phyloP scores from a whole-genome alignment of 2,113 vertebrate genomes.

The Elaphurus davidianus region DNA sequence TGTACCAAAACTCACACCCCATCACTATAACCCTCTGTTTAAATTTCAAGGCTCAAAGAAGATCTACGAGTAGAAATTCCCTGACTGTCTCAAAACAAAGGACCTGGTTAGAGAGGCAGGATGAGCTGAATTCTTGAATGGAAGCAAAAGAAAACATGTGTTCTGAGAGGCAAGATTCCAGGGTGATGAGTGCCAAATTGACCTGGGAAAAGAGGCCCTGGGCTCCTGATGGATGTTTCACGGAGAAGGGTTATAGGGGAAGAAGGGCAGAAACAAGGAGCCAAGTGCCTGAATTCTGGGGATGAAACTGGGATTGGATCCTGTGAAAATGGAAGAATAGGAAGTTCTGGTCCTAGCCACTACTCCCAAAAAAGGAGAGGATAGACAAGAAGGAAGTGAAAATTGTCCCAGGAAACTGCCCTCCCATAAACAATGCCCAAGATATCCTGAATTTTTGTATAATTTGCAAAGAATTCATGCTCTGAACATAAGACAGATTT shows the following conservation, averaged over 20 bases:
- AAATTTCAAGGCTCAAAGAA: background rate
- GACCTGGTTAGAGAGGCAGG: background rate
- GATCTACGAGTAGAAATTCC: background rate
- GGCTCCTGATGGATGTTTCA: background rate
- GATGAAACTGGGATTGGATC: background rate
- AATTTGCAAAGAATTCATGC: slow-evolving; percentile 17
- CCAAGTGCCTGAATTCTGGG: background rate
- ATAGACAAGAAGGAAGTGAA: background rate
- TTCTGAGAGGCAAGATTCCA: background rate
- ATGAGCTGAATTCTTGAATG: background rate
- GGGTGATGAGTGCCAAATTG: background rate
- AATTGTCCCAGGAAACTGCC: background rate
- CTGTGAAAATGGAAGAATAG: background rate
- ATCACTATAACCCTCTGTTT: background rate
- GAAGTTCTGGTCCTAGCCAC: background rate
- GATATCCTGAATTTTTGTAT: background rate
- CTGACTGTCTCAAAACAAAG: background rate
- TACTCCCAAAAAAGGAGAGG: background rate
- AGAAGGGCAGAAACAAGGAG: background rate
- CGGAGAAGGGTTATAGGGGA: background rate
- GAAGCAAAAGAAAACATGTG: background rate
- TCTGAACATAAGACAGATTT: slow-evolving; percentile 11
- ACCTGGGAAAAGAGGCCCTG: background rate
- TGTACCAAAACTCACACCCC: background rate
- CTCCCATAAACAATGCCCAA: background rate